phyloP scores from a whole-genome alignment of 2,113 vertebrate genomes.

The Micronisus gabar region DNA sequence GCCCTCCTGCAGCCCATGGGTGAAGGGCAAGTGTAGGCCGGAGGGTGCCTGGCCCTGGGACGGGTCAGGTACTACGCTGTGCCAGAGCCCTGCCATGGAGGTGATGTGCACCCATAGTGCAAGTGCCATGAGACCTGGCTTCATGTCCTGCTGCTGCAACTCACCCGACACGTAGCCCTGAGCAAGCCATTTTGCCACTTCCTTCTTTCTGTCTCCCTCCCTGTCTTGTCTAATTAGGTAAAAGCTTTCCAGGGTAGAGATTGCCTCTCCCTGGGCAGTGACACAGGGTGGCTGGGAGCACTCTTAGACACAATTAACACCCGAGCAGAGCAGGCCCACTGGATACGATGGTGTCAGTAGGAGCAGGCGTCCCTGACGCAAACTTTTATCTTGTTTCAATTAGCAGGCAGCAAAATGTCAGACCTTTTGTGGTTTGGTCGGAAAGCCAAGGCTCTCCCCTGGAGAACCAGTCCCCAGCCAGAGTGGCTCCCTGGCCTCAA shows the following conservation, averaged over 20 bases:
- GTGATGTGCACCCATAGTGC: not conserved
- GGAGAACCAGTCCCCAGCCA: not conserved
- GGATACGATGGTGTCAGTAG: not conserved
- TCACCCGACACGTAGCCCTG: not conserved
- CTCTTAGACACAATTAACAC: conserved; percentile 29
- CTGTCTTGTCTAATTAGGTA: conserved; percentile 15
- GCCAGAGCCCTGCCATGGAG: not conserved
- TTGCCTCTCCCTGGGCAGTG: not conserved
- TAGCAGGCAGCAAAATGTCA: not conserved
- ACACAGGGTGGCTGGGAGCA: not conserved
- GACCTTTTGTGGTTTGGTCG: not conserved
- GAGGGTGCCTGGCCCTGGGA: not conserved
- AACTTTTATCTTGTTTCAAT: conserved; percentile 25
- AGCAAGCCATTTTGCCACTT: conserved; percentile 4
- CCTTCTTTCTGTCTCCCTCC: not conserved
- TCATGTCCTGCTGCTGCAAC: not conserved
- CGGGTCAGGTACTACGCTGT: rapidly evolving
- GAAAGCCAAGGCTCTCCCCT: not conserved
- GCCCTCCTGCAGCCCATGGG: rapidly evolving
- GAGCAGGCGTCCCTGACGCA: not conserved
- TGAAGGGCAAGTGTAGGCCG: not conserved
- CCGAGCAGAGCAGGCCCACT: not conserved
- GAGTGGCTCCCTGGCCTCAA: not conserved
- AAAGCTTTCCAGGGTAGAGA: conserved; percentile 46
- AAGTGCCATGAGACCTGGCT: not conserved